Base-by-base conservation (phyloP, 2,797 vertebrate species). In the Crax fasciolata region DNA sequence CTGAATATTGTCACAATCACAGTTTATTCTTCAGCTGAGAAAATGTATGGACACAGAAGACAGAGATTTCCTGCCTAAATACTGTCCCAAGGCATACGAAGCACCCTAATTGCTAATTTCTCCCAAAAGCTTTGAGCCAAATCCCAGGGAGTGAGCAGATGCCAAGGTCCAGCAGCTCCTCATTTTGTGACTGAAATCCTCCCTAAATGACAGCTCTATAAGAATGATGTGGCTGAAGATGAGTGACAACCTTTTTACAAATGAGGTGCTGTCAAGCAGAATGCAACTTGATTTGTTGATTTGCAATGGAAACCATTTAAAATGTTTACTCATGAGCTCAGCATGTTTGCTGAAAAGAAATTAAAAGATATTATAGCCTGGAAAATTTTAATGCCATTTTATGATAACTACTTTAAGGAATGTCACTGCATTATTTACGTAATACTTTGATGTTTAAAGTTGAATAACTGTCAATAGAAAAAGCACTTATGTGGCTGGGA, bases 281-380 rank as follows among this genome's bases (percentile, higher is more conserved):
- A 80, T 68, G 54, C 32, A 32, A 82, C 66, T 89, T 83, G 73
- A 92, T 89, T 89, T 93, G 78, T 85, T 16, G 32, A 78, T 91
- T 85, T 49, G 4, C 25, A 30, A 75, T 81, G 65, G 48, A 85
- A 91, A 68, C 12, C 6, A 2, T 43, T 80, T 90, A 38, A 85
- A 95, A 90, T 30, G 51, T 91, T 95, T 92, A 48, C 48, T 87
- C 20, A n/a, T 79, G 79, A 90, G 54, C 55, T 83, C 81, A 89
- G 49, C 38, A 79, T 43, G 68, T 91, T 87, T 89, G 57, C 52
- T 65, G 84, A 41, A 82, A 89, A 90, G 65, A 79, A 87, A 79
- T 82, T 41, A 79, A 61, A 90, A 72, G 1, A 28, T 43, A 83
- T 51, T 77, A 92, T 83, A 83, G 4, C 32, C 35, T 57, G 54